These are phyloP conservation scores for Lycaena phlaeas DNA, from an alignment of 2,888 invertebrate genomes.

Conservation along the genomic window DNA sequence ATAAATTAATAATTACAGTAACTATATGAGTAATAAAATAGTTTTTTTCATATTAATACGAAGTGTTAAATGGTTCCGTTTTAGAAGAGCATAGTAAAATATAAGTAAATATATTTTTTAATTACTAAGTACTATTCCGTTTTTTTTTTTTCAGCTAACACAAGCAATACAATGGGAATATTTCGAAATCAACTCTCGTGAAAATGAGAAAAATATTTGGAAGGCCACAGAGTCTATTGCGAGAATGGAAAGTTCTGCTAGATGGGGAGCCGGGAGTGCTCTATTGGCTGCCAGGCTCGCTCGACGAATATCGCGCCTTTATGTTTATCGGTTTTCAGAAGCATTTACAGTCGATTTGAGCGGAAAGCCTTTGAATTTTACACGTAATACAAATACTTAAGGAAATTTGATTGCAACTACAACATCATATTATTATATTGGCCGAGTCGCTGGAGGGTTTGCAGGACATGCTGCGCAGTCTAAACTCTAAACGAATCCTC, in stretches of 20 bases:
- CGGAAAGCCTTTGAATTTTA: constrained; percentile 58
- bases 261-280: constrained; percentile 68
- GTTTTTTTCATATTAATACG: too few relatives aligned
- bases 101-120: too few relatives aligned
- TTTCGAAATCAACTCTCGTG: constrained; percentile 29
- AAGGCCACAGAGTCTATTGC: constrained; percentile 57
- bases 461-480: too few relatives aligned
- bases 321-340: constrained; percentile 71
- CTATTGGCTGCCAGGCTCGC: constrained; percentile 70
- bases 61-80: too few relatives aligned
- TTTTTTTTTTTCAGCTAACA: constrained; percentile 13
- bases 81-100: too few relatives aligned
- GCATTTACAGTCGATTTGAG: constrained; percentile 54
- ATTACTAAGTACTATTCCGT: too few relatives aligned
- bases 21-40: too few relatives aligned
- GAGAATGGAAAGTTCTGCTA: constrained; percentile 72
- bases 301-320: constrained; percentile 58
- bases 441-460: too few relatives aligned
- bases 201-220: constrained; percentile 35
- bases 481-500: too few relatives aligned
- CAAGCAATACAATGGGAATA: constrained; percentile 75
- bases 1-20: too few relatives aligned
- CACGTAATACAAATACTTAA: constrained; percentile 58
- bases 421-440: too few relatives aligned
- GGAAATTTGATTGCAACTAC: too few relatives aligned